These are phyloP conservation scores for Drosophila subquinaria DNA, from an alignment of 2,888 invertebrate species.

Conservation along the genomic window DNA sequence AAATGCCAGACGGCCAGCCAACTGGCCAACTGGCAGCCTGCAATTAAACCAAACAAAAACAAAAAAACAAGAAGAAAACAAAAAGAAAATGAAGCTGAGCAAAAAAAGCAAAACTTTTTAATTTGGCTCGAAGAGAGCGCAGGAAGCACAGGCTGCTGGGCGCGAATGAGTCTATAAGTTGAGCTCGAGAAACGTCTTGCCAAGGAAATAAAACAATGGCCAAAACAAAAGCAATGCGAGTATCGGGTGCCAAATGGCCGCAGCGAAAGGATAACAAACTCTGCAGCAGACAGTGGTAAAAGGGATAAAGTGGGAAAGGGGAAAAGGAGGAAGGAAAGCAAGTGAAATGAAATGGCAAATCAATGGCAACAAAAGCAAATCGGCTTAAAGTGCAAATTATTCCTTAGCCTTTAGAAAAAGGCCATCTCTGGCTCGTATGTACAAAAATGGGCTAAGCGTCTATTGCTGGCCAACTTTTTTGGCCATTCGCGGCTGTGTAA, in stretches of 20 bases:
- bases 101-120: constrained; percentile 70
- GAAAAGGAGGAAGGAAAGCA: neutral
- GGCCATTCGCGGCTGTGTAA: constrained; percentile 68
- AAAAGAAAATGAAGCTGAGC: constrained; percentile 37
- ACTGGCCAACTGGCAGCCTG: constrained; percentile 27
- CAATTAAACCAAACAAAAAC: constrained; percentile 62
- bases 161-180: constrained; percentile 78
- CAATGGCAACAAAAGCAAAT: constrained; percentile 73
- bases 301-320: neutral
- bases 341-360: constrained; percentile 76
- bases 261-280: constrained; percentile 55
- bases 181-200: constrained; percentile 59
- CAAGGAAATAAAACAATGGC: constrained; percentile 63
- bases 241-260: constrained; percentile 71
- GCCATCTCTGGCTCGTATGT: constrained; percentile 32
- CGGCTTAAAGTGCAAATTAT: constrained; percentile 84
- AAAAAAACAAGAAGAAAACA: constrained; percentile 25
- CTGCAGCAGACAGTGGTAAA: neutral
- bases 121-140: constrained; percentile 52
- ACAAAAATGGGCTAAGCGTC: constrained; percentile 45
- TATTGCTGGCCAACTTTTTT: constrained; percentile 38
- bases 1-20: constrained; percentile 41
- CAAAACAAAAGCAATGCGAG: constrained; percentile 59
- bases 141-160: constrained; percentile 70
- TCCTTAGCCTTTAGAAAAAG: constrained; percentile 52